Percentiles rank a stretch among this genome's conserved stretches.
These are phyloP conservation scores for Zalophus californianus DNA, from an alignment of 2,797 vertebrate genomes.

Conservation along the genomic window DNA sequence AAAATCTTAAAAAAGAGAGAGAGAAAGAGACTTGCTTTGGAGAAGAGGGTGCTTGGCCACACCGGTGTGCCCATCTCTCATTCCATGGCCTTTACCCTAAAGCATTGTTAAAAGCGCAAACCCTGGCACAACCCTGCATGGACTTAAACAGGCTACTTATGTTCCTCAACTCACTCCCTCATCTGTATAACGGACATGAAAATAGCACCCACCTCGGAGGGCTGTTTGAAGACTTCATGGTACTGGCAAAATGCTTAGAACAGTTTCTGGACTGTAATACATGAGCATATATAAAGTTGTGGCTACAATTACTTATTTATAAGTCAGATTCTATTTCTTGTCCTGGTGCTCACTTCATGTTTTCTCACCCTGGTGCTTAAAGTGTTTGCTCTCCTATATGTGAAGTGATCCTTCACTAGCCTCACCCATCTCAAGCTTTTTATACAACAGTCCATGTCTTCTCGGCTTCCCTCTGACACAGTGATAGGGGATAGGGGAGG, in stretches of 20 bases:
- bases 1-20: not conserved
- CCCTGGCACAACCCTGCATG: not conserved
- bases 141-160: not conserved
- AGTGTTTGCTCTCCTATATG: not conserved
- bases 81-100: too few relatives aligned
- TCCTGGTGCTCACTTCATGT: not conserved
- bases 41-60: not conserved
- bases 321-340: not conserved
- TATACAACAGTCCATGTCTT: too few relatives aligned
- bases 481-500: not conserved
- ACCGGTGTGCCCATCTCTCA: rapidly evolving
- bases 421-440: not conserved
- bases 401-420: not conserved
- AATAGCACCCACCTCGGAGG: not conserved
- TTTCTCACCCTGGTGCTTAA: not conserved
- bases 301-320: too few relatives aligned
- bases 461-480: not conserved
- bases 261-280: not conserved
- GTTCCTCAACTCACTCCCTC: not conserved
- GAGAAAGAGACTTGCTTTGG: not conserved
- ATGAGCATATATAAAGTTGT: too few relatives aligned
- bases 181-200: not conserved
- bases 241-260: not conserved
- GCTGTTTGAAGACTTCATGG: not conserved
- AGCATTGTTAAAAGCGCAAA: not conserved